These are phyloP conservation scores for Centropus unirufus DNA, from an alignment of 2,113 vertebrate genomes.

Conservation along the genomic window DNA sequence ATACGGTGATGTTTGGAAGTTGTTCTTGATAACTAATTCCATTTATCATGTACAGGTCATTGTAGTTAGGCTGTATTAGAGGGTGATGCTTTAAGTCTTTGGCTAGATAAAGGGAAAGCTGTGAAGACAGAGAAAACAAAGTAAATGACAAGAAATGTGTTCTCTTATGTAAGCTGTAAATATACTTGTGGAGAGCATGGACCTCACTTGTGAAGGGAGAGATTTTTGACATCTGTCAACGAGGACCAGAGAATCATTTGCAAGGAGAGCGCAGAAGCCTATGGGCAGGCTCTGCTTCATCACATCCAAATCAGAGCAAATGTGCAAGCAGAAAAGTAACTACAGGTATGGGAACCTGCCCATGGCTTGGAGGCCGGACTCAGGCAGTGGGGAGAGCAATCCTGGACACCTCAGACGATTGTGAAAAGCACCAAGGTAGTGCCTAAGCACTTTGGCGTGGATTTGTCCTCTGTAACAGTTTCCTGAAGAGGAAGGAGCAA, in stretches of 20 bases:
- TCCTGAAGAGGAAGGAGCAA: background rate
- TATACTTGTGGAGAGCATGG: background rate
- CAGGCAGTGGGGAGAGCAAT: fast-evolving
- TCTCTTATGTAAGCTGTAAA: background rate
- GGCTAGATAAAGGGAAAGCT: background rate
- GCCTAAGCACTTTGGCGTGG: fast-evolving
- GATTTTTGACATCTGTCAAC: background rate
- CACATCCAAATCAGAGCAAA: background rate
- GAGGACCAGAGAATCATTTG: background rate
- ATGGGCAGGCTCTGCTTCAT: background rate
- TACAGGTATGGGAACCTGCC: background rate
- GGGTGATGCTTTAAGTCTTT: background rate
- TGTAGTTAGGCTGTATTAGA: background rate
- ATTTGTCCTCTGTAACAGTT: fast-evolving
- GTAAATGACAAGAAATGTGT: background rate
- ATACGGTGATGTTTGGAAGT: fast-evolving
- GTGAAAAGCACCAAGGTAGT: background rate
- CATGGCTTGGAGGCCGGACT: background rate
- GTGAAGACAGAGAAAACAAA: background rate
- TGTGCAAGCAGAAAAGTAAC: fast-evolving
- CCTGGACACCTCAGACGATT: background rate
- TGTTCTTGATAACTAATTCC: background rate
- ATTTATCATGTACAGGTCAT: background rate
- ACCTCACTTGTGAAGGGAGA: background rate
- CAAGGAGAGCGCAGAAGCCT: background rate